Percentiles rank a stretch among this genome's conserved stretches.
Evolutionary conservation across 2,888 invertebrate species (phyloP).

Genomic region (Camptogramma bilineatum): DNA sequence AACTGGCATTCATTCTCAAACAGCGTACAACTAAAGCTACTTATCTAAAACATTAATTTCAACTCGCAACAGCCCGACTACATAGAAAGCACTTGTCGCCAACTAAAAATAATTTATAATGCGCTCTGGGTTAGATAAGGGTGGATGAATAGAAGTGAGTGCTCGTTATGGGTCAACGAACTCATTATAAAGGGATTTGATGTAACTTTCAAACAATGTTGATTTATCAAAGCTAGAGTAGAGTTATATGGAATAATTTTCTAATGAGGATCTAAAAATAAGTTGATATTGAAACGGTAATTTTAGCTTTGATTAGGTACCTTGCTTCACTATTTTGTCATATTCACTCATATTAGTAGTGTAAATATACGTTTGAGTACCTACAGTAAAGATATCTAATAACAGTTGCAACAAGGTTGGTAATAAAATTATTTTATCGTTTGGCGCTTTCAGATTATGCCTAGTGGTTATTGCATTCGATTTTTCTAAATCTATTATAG

Average conservation of each 20-base stretch:
- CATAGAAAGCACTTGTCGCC: conserved; percentile 33
- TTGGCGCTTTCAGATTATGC: too few relatives aligned
- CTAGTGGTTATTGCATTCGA: too few relatives aligned
- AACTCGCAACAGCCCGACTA: conserved; percentile 7
- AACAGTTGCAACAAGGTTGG: too few relatives aligned
- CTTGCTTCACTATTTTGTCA: too few relatives aligned
- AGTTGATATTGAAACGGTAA: too few relatives aligned
- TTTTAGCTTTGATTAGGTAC: too few relatives aligned
- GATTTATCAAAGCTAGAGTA: background rate
- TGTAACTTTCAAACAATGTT: background rate
- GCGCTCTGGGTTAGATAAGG: conserved; percentile 39
- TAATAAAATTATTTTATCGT: too few relatives aligned
- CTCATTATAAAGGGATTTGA: background rate
- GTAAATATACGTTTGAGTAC: too few relatives aligned
- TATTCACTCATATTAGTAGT: too few relatives aligned
- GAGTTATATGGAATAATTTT: background rate
- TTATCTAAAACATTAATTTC: conserved; percentile 15
- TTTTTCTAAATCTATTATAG: too few relatives aligned
- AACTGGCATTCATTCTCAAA: background rate
- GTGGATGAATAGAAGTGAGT: conserved; percentile 29
- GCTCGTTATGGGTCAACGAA: background rate
- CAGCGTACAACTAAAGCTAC: background rate
- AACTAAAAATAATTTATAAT: conserved; percentile 43
- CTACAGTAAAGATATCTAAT: too few relatives aligned
- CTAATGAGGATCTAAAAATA: too few relatives aligned